Evolutionary conservation across 2,113 vertebrate species (phyloP).

Genomic region (Struthidea cinerea): DNA sequence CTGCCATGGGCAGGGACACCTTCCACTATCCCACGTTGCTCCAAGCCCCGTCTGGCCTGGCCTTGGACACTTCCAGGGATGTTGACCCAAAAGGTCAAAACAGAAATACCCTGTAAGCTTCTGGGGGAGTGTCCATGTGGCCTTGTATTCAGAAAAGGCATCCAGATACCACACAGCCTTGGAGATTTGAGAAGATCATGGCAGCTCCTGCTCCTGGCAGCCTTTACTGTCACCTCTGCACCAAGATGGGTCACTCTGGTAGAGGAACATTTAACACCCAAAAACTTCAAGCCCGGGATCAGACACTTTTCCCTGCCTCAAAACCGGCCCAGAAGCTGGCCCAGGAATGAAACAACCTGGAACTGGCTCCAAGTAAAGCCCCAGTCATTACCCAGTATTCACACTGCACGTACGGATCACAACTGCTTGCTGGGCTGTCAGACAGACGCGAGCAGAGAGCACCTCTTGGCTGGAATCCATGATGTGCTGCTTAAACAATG

Average conservation of each 20-base stretch:
- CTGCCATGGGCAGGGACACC: background rate
- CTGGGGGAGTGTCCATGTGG: fast-evolving
- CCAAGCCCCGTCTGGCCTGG: fast-evolving
- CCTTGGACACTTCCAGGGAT: background rate
- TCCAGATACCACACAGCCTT: background rate
- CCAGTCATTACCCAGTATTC: background rate
- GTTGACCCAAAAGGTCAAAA: background rate
- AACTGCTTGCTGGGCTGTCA: slow-evolving; percentile 14
- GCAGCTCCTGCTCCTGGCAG: background rate
- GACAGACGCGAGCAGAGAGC: slow-evolving; percentile 44
- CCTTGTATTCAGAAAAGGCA: background rate
- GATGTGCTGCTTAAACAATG: slow-evolving; percentile 49
- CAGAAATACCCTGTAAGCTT: background rate
- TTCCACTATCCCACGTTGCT: background rate
- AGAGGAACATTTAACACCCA: background rate
- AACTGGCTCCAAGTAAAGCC: background rate
- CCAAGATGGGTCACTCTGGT: background rate
- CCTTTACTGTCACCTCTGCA: background rate
- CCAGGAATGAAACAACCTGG: background rate
- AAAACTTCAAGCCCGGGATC: background rate
- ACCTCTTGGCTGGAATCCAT: slow-evolving; percentile 16
- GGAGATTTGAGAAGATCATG: fast-evolving
- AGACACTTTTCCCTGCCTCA: background rate
- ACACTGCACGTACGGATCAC: background rate
- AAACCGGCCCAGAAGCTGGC: background rate